Base-by-base conservation (phyloP, 2,888 invertebrate genomes). In the Tenthredo amoena region DNA sequence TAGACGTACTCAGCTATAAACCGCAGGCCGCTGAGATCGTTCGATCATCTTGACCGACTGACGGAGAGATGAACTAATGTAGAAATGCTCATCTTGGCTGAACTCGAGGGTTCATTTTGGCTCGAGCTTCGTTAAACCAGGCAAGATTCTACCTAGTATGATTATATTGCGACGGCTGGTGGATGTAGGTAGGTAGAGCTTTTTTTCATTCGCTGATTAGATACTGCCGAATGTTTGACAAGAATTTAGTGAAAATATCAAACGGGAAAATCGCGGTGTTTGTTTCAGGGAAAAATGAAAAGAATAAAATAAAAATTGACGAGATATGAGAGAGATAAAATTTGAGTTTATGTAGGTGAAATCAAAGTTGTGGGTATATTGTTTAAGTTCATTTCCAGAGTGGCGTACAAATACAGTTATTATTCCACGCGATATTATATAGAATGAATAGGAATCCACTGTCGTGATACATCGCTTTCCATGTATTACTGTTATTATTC, bases 31-130 rank as follows among this genome's bases (percentile, higher is more conserved):
- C 43, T 74, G 10, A 21, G 26, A 43, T 31, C 72, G 43, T 43
- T 74, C 40, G 72, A 74, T 74, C 72, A 74, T 12, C 31, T 26
- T 74, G 72, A 26, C 21, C 43, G 71, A n/a, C 37, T 18, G 47
- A 76, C 7, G 26, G 31, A 77, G 34, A 31, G 40, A 43, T 6
- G 77, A 47, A 15, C 47, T 47, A 34, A 31, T n/a, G 55, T 34
- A n/a, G 77, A 55, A 77, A 77, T 77, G 9, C 77, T 55, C 55
- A n/a, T n/a, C 55, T 55, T 55, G 55, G 55, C 50, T 55, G 18
- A 77, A 55, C 55, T 55, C 34, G 18, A 50, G 77, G 18, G 77
- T 55, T 55, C n/a, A 77, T 55, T 50, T 55, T 55, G 55, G 77
- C 12, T 2, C 7, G 31, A 77, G 77, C 77, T 77, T 55, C 21